Conservation (phyloP, 1,140 invertebrate genomes). For the Danaus melanippus region DNA sequence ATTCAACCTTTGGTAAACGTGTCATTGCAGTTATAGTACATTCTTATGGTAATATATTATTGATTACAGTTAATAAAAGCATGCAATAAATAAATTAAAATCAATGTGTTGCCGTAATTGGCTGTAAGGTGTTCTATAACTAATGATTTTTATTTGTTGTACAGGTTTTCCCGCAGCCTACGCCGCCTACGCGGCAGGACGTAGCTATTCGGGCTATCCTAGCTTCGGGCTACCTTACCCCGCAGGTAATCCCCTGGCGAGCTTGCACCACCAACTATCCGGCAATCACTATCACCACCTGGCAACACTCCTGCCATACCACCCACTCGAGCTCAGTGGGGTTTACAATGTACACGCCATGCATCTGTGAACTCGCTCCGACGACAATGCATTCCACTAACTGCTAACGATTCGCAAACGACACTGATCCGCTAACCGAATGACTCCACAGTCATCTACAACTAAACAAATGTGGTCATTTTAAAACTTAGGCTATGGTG, state of each 20-base stretch:
- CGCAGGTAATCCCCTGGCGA: constrained; percentile 91
- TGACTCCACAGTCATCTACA: constrained; percentile 38
- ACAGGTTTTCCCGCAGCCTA: constrained; percentile 94
- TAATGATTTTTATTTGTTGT: constrained; percentile 65
- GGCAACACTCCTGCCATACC: constrained; percentile 75
- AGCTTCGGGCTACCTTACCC: constrained; percentile 97
- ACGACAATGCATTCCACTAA: constrained; percentile 70
- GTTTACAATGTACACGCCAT: constrained; percentile 83
- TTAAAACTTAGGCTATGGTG: constrained; percentile 47
- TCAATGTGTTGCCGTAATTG: too few species aligned
- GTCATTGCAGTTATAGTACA: constrained; percentile 11
- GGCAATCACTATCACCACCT: constrained; percentile 78
- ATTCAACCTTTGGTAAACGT: constrained; percentile 47
- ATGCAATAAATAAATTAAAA: too few species aligned
- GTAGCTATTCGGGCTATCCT: constrained; percentile 95
- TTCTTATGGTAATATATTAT: too few species aligned
- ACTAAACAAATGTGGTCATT: constrained; percentile 41
- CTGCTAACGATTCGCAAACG: constrained; percentile 48
- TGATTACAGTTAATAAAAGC: too few species aligned
- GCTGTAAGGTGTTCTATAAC: too few species aligned
- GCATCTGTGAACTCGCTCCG: constrained; percentile 82
- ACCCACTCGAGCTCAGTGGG: constrained; percentile 76
- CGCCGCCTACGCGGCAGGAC: constrained; percentile 93
- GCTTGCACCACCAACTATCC: constrained; percentile 78
- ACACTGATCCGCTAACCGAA: constrained; percentile 46